These are phyloP conservation scores for Epinephelus lanceolatus DNA, from an alignment of 2,113 vertebrate species.

Conservation along the genomic window DNA sequence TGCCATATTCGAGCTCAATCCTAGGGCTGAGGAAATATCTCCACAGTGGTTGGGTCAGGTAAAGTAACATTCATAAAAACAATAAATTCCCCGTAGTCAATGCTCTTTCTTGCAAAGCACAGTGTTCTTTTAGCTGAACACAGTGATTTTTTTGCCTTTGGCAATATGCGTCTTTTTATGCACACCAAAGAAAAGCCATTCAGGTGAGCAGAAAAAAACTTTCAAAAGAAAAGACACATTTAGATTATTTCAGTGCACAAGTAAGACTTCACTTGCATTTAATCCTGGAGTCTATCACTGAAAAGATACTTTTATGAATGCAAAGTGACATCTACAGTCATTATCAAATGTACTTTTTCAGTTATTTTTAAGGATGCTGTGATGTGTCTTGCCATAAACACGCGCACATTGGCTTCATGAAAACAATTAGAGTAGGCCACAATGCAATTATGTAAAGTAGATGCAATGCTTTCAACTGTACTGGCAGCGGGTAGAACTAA, in stretches of 20 bases:
- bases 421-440: neutral
- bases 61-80: neutral
- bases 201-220: neutral
- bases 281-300: neutral
- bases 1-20: conserved; percentile 9
- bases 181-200: neutral
- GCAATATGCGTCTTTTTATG: neutral
- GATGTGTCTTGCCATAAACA: neutral
- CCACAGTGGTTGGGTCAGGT: neutral
- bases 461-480: neutral
- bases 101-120: conserved; percentile 2
- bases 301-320: neutral
- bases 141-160: conserved; percentile 2
- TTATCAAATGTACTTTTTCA: too few relatives aligned
- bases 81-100: neutral
- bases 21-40: conserved; percentile 6
- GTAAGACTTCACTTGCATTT: neutral
- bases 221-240: neutral
- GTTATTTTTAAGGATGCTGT: neutral
- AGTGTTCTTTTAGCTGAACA: neutral
- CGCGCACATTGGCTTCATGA: neutral
- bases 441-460: neutral
- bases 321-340: neutral
- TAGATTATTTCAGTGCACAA: neutral
- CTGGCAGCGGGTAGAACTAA: neutral